Percentiles rank a stretch among this genome's conserved stretches.
Conservation (phyloP, 2,797 vertebrate genomes). For the Mico argentatus region DNA sequence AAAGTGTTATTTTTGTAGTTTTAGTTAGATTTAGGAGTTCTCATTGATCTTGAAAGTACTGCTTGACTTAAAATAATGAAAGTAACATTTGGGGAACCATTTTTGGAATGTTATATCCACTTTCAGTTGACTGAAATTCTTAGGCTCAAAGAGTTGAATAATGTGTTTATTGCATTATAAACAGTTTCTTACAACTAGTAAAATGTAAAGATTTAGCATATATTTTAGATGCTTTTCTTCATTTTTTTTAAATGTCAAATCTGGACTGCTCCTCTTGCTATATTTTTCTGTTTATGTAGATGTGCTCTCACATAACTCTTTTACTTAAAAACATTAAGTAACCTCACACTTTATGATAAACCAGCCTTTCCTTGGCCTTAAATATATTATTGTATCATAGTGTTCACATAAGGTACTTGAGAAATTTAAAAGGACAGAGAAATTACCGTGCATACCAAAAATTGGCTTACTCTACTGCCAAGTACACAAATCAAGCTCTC, state of each 20-base stretch:
- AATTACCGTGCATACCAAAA: neutral
- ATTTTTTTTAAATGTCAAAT: neutral
- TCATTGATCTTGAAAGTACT: conserved; percentile 26
- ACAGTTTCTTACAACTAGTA: conserved; percentile 17
- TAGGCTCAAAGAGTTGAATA: neutral
- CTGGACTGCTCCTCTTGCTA: neutral
- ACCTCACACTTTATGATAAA: neutral
- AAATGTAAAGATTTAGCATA: conserved; percentile 7
- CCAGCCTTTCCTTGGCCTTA: neutral
- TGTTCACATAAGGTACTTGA: conserved; percentile 30
- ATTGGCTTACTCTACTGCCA: neutral
- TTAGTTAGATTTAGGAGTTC: conserved; percentile 14
- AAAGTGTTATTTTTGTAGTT: neutral
- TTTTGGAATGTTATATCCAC: neutral
- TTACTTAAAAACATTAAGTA: conserved; percentile 19
- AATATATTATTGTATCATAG: neutral
- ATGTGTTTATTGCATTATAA: conserved; percentile 18
- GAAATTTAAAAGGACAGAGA: conserved; percentile 32
- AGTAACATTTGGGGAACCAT: neutral
- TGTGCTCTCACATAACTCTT: neutral
- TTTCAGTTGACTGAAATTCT: conserved; percentile 39
- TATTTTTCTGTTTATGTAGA: conserved; percentile 1
- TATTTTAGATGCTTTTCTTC: neutral
- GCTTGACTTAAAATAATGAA: conserved; percentile 17
- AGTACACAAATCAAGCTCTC: neutral